Evolutionary conservation across 2,888 invertebrate species (phyloP).

Genomic region (Tuta absoluta): DNA sequence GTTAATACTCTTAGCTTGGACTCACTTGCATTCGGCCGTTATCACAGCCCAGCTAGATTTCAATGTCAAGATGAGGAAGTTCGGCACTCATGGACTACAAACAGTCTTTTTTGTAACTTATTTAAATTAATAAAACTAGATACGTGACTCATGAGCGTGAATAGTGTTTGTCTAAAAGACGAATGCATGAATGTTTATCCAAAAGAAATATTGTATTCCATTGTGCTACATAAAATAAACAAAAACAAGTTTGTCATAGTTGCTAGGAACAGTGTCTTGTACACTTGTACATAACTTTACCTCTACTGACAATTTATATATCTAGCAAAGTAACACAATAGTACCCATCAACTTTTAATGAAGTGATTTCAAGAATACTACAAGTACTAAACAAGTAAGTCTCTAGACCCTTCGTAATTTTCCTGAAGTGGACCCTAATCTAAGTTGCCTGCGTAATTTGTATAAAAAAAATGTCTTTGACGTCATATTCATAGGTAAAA

Average conservation of each 20-base stretch:
- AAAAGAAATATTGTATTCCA: neutral
- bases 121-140: neutral
- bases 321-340: no score
- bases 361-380: no score
- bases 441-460: no score
- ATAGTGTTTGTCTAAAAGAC: neutral
- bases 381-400: no score
- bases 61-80: constrained; percentile 44
- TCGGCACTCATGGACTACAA: neutral
- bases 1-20: constrained; percentile 23
- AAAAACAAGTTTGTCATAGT: neutral
- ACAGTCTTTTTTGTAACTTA: neutral
- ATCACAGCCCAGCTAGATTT: constrained; percentile 21
- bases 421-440: no score
- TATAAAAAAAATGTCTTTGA: no score
- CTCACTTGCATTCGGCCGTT: constrained; percentile 23
- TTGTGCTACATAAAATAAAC: neutral
- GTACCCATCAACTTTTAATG: no score
- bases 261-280: no score
- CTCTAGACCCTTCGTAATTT: no score
- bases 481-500: no score
- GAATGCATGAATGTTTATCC: neutral
- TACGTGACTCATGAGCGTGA: neutral
- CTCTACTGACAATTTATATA: no score
- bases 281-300: no score